Evolutionary conservation across 1,140 invertebrate species (phyloP), one percentile per base, ranked within the genome.

Genomic region (Capitella teleta): DNA sequence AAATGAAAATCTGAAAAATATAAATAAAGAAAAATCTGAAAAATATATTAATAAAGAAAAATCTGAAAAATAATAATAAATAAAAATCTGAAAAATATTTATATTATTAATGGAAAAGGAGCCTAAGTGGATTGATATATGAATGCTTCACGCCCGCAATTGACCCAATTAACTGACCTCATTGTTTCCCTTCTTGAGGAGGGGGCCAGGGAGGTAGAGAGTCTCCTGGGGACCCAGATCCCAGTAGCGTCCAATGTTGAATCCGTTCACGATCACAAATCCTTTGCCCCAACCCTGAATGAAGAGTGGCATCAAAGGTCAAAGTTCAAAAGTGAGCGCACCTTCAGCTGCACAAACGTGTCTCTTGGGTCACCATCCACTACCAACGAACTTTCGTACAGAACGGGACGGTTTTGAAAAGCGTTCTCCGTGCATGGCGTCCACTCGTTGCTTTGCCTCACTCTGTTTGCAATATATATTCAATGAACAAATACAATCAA

Each of bases 181-280:
- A 63, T 80, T 80, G 3, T 58, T 51, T n/a, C 78, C 78, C 23
- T 54, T 47, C 34, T 69, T 69, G 1, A 80, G 62, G 18, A 80
- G 61, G 1, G 77, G 74, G 5, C 69, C 78, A 16, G 80, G 80
- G 28, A 81, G 53, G 64, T 79, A 82, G 0, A 80, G 61, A 3
- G 76, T 75, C 52, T 71, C 61, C 57, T 78, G 75, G 0, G 81
- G 81, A 1, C 81, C 81, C 8, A 73, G 56, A 6, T 54, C 50
- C 71, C 73, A 79, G 61, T 80, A 81, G 42, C 80, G 61, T 10
- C 79, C 80, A 40, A 83, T 59, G 57, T 81, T 79, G 56, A 80
- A 78, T 4, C 78, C 79, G 67, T 83, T 83, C 1, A 83, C 57
- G 50, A 81, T 75, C n/a, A 80, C 77, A 43, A 80, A 65, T 8